These are phyloP conservation scores for Sturnus vulgaris DNA, from an alignment of 2,113 vertebrate species.

Conservation along the genomic window DNA sequence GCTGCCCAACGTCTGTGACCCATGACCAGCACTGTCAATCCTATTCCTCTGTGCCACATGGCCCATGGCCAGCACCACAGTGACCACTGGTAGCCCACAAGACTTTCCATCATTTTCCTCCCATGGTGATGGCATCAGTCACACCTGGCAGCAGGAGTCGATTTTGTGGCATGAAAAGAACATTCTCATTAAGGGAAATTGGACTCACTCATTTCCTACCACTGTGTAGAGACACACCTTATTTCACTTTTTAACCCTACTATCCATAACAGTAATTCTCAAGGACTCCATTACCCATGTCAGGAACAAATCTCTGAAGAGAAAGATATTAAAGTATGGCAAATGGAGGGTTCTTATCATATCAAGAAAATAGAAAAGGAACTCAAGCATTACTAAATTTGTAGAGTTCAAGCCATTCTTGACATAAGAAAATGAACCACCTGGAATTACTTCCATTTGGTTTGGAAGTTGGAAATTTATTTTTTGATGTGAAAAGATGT, in stretches of 20 bases:
- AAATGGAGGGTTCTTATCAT: background rate
- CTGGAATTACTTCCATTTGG: background rate
- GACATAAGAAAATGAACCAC: background rate
- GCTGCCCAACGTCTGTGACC: background rate
- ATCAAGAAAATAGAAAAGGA: background rate
- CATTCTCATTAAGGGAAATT: background rate
- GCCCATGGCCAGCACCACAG: background rate
- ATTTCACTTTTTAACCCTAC: background rate
- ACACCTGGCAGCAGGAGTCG: background rate
- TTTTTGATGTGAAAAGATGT: background rate
- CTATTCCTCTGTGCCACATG: background rate
- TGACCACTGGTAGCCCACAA: background rate
- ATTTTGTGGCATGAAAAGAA: background rate
- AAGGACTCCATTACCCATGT: background rate
- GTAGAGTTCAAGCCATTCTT: background rate
- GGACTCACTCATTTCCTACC: background rate
- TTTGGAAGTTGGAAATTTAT: background rate
- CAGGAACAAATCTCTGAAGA: background rate
- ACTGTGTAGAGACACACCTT: background rate
- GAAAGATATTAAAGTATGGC: background rate
- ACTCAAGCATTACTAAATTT: background rate
- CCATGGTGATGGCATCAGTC: background rate
- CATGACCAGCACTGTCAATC: background rate
- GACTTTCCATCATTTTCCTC: background rate
- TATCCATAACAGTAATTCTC: background rate